Base-by-base conservation (phyloP, 2,113 vertebrate genomes). In the Pluvianellus socialis region DNA sequence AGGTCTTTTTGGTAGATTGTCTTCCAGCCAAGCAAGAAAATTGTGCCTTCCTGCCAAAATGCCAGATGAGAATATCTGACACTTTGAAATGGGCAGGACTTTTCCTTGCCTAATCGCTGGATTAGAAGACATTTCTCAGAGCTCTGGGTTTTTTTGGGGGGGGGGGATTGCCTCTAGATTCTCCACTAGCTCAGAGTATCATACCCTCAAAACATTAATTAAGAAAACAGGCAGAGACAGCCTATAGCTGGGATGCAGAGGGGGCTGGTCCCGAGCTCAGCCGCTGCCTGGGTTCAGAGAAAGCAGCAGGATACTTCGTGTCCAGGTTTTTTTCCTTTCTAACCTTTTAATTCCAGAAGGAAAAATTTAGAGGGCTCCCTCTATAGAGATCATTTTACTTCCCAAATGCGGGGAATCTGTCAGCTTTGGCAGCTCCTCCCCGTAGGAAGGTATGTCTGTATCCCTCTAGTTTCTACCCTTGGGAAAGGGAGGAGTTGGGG, bases 401-500 rank as follows among this genome's bases (percentile, higher is more conserved):
- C 77, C 62, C 49, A 92, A 82, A 63, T 1, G 40, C 38, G 62
- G 71, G 66, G 86, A 91, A 80, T 95, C 92, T 85, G 80, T 94
- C 77, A 59, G 77, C 71, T 79, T 82, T 87, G 70, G 45, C 80
- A 79, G 84, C 92, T 91, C 90, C 95, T 97, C 95, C 92, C 91
- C 23, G 16, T 94, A 89, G 80, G 83, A 94, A 82, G 94, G 96
- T 92, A 95, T 84, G 94, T 61, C 91, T 85, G 62, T 87, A 92
- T 81, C 79, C 91, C 86, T 94, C 76, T 65, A 81, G 94, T 53
- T 87, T 87, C 92, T 92, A 4, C 80, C 89, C 94, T 65, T 91
- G 94, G 89, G 95, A 97, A 92, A 94, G 95, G 97, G 97, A 97
- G 97, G 96, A 93, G 95, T 84, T 96, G 87, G 76, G 76, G 30